Base-by-base conservation (phyloP, 2,888 invertebrate species). In the Clivina fossor region DNA sequence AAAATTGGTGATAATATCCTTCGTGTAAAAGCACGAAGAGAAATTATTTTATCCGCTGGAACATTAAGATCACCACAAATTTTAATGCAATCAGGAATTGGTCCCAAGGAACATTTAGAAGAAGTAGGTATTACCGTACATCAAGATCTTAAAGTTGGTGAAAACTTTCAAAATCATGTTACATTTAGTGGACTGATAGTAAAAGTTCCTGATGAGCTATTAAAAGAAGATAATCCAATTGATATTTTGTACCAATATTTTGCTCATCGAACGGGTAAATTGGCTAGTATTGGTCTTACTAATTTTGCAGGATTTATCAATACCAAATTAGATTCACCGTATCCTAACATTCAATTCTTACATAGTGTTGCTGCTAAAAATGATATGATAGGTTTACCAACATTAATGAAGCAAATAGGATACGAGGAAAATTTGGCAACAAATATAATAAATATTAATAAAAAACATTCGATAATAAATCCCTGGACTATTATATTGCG, bases 11-110 rank as follows among this genome's bases (percentile, higher is more conserved):
- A 65, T 4, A 60, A 63, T 26, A 56, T 60, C 8, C 40, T 64
- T 22, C 62, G 60, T 0, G 69, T 74, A 3, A 63, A 64, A 13
- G 80, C 79, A 2, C 71, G 74, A 32, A 79, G 77, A 61, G 80
- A 80, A 60, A 73, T 84, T 1, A 81, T 84, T 54, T 64, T 84
- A 18, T 74, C 80, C 9, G 80, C 78, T 2, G 85, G 85, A 1
- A 76, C 84, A 2, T 78, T 86, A 61, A 85, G 84, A 66, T 78
- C 81, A 15, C 80, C 83, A 0, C 82, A 84, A 63, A 65, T 84
- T 9, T 69, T 84, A 15, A 78, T 82, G 79, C 65, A 83, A 30
- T 81, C 81, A 3, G 83, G 83, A 1, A 69, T 80, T 2, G 76
- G 76, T 2, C 76, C 74, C 1, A 64, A 61, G 19, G 65, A 70